Conservation (phyloP, 2,797 vertebrate species). For the Morelia viridis region DNA sequence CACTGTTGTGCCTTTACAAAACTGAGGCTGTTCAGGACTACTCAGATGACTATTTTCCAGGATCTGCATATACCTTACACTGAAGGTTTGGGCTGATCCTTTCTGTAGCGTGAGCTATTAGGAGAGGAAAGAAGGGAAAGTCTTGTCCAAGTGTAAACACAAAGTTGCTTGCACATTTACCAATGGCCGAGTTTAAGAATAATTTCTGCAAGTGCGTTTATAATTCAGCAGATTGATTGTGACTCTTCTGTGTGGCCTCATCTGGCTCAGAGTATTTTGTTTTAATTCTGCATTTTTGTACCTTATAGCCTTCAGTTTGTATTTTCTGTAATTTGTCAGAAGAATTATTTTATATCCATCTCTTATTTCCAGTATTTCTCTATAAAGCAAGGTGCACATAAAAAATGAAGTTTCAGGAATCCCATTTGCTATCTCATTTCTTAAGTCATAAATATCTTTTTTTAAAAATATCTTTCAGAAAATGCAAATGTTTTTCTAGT, state of each 20-base stretch:
- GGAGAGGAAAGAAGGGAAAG: not conserved
- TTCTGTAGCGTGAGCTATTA: not conserved
- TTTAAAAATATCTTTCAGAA: not conserved
- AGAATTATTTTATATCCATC: not conserved
- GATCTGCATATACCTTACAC: not conserved
- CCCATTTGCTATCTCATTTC: constrained; percentile 23
- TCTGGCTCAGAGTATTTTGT: not conserved
- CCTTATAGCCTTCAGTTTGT: not conserved
- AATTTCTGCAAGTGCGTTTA: constrained; percentile 17
- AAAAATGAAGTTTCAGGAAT: not conserved
- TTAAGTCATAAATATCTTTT: constrained; percentile 40
- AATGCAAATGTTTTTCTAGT: not conserved
- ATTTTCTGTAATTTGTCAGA: not conserved
- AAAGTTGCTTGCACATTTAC: not conserved
- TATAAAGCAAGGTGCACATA: not conserved
- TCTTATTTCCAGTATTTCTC: not conserved
- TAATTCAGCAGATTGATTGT: not conserved
- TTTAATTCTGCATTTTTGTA: not conserved
- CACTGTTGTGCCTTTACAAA: constrained; percentile 15
- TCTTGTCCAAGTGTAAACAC: not conserved
- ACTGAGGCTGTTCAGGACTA: not conserved
- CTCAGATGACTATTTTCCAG: not conserved
- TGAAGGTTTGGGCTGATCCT: not conserved
- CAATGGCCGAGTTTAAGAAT: not conserved
- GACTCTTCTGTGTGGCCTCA: not conserved